phyloP scores from a whole-genome alignment of 2,113 vertebrate genomes.

The Lanius ludovicianus region DNA sequence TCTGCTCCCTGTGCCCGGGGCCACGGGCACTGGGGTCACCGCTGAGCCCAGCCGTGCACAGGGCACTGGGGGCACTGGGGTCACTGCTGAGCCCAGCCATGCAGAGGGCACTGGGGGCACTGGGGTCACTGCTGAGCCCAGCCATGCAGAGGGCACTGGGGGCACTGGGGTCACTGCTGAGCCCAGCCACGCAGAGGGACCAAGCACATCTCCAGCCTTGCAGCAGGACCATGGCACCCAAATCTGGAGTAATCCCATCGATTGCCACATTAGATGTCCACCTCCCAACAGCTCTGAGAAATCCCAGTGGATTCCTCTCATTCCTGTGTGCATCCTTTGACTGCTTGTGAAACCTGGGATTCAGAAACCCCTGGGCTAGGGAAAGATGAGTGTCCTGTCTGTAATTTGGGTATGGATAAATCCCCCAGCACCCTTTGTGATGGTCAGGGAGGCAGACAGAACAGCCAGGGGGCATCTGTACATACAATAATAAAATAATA shows the following conservation, averaged over 20 bases:
- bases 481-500: neutral
- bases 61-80: no score
- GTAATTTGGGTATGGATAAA: neutral
- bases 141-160: no score
- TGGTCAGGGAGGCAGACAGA: neutral
- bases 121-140: neutral
- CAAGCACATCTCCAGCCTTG: rapidly evolving
- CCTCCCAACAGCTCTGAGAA: rapidly evolving
- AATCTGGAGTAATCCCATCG: rapidly evolving
- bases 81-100: rapidly evolving
- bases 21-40: rapidly evolving
- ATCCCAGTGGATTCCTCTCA: neutral
- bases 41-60: no score
- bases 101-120: no score
- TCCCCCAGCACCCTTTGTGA: neutral
- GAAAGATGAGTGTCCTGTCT: neutral
- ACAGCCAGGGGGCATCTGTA: neutral
- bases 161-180: neutral
- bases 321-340: neutral
- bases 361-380: neutral
- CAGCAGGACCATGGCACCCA: rapidly evolving
- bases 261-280: neutral
- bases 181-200: rapidly evolving
- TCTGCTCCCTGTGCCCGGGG: rapidly evolving
- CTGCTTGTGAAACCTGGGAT: neutral